Percentiles rank a stretch among this genome's conserved stretches.
phyloP scores from a whole-genome alignment of 1,140 invertebrate genomes.

The Brachionus rotundiformis region DNA sequence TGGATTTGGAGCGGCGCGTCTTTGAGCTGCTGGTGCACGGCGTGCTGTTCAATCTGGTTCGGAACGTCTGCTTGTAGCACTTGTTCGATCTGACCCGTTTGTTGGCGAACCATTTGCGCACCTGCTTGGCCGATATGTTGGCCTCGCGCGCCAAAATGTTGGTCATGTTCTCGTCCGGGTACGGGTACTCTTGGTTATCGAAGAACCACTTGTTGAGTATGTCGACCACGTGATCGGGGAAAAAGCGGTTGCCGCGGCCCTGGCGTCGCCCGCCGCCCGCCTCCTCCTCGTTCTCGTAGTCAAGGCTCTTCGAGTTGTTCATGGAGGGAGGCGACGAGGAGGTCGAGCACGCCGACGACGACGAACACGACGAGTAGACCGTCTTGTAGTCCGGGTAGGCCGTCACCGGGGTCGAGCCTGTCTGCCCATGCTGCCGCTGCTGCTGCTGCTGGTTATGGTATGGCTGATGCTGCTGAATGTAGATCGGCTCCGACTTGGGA shows the following conservation, averaged over 20 bases:
- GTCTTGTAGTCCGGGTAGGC: neutral
- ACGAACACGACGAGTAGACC: neutral
- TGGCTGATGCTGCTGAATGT: neutral
- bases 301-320: neutral
- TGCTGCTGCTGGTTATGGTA: no score
- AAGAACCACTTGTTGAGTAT: constrained; percentile 50
- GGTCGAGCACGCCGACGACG: neutral
- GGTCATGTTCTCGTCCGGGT: constrained; percentile 50
- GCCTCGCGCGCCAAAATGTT: constrained; percentile 48
- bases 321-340: neutral
- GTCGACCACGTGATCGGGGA: constrained; percentile 17
- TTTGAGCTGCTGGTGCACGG: neutral
- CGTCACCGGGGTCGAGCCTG: no score
- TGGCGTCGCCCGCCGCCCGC: neutral
- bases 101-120: constrained; percentile 52
- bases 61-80: constrained; percentile 43
- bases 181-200: constrained; percentile 49
- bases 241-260: constrained; percentile 31
- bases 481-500: neutral
- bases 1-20: neutral
- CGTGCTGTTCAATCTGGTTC: neutral
- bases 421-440: no score
- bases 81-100: constrained; percentile 51
- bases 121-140: constrained; percentile 51
- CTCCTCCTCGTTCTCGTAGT: neutral